A percentile compares a stretch with the other conserved stretches of the same genome.
Evolutionary conservation across 2,113 vertebrate genomes (phyloP).

Genomic region (Origma solitaria): DNA sequence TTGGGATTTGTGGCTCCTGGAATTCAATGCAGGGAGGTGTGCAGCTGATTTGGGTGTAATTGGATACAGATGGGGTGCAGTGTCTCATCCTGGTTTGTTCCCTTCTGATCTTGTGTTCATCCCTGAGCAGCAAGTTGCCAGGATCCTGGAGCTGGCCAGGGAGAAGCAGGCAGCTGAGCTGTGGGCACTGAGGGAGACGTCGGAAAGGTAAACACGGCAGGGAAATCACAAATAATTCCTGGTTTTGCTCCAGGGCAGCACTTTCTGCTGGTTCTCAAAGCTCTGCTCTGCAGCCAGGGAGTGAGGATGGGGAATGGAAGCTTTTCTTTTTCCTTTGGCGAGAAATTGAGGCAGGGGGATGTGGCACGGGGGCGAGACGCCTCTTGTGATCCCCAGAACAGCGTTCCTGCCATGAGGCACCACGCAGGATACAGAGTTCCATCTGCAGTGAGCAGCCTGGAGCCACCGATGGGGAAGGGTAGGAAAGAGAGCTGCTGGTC

Average conservation of each 20-base stretch:
- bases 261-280: neutral
- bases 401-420: neutral
- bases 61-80: neutral
- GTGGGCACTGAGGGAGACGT: conserved; percentile 74
- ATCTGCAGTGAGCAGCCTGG: neutral
- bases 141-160: conserved; percentile 84
- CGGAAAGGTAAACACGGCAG: conserved; percentile 72
- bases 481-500: neutral
- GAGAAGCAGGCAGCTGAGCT: conserved; percentile 84
- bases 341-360: neutral
- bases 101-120: neutral
- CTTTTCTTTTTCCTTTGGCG: neutral
- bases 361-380: neutral
- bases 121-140: conserved; percentile 80
- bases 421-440: rapidly evolving
- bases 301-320: neutral
- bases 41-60: neutral
- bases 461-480: neutral
- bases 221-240: neutral
- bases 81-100: neutral
- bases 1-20: neutral
- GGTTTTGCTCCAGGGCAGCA: neutral
- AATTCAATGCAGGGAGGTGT: neutral
- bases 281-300: neutral
- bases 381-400: neutral